Conservation (phyloP, 2,888 invertebrate species). For the Notocelia uddmanniana region DNA sequence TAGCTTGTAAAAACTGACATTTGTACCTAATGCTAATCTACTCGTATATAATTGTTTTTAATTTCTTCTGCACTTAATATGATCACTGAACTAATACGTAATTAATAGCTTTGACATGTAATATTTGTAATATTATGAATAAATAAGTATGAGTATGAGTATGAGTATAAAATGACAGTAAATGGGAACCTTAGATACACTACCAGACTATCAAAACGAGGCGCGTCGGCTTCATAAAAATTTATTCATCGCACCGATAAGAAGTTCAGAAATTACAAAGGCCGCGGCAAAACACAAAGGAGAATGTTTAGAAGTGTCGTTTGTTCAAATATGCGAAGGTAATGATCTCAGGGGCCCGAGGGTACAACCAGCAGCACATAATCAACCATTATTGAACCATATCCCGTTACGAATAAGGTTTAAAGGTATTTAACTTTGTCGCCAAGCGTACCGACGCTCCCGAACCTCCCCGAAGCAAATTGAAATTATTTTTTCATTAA, state of each 20-base stretch:
- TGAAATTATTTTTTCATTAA: constrained; percentile 86
- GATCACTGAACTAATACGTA: too few relatives aligned
- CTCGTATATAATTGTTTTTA: too few relatives aligned
- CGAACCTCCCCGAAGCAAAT: constrained; percentile 59
- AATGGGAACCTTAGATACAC: too few relatives aligned
- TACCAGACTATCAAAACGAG: not conserved
- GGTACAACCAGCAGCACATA: constrained; percentile 29
- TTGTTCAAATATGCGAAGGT: constrained; percentile 75
- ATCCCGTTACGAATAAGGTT: not conserved
- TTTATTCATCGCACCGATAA: constrained; percentile 28
- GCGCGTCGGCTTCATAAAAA: constrained; percentile 26
- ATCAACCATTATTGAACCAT: not conserved
- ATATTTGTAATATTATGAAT: too few relatives aligned
- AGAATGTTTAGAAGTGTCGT: constrained; percentile 64
- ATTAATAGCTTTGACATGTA: too few relatives aligned
- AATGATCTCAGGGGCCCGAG: constrained; percentile 66
- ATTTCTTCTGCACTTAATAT: too few relatives aligned
- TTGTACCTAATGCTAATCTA: too few relatives aligned
- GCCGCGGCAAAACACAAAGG: constrained; percentile 38
- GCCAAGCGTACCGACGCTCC: constrained; percentile 52
- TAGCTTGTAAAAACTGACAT: too few relatives aligned
- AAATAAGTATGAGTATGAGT: too few relatives aligned
- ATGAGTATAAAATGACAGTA: not conserved
- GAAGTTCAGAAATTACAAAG: constrained; percentile 39
- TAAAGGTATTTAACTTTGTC: not conserved